These are phyloP conservation scores for Romanogobio albipinnatus DNA, from an alignment of 2,113 vertebrate genomes.

Conservation along the genomic window DNA sequence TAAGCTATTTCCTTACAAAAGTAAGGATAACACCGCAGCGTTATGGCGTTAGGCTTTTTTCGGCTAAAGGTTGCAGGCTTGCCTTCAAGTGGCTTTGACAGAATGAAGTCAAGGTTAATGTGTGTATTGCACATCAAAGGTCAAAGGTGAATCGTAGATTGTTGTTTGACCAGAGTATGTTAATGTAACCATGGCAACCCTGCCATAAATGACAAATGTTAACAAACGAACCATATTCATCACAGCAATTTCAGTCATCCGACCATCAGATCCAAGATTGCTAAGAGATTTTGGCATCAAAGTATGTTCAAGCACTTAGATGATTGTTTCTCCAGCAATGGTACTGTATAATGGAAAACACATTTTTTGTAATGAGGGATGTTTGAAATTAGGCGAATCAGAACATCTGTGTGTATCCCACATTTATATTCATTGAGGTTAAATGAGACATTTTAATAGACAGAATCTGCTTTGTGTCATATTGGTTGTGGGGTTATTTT, in stretches of 20 bases:
- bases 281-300: conserved; percentile 14
- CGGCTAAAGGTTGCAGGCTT: too few relatives aligned
- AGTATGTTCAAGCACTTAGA: conserved; percentile 11
- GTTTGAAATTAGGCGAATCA: conserved; percentile 13
- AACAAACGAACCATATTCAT: conserved; percentile 5
- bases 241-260: conserved; percentile 2
- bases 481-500: neutral
- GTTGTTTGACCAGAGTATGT: neutral
- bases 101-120: neutral
- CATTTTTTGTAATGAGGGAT: neutral
- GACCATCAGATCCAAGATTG: neutral
- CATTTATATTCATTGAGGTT: neutral
- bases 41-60: too few relatives aligned
- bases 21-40: too few relatives aligned
- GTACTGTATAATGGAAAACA: neutral
- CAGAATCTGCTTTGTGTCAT: neutral
- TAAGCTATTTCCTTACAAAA: too few relatives aligned
- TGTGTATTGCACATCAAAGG: neutral
- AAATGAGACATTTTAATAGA: neutral
- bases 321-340: neutral
- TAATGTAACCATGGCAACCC: neutral
- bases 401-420: conserved; percentile 2
- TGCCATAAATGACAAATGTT: neutral
- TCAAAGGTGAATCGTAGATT: conserved; percentile 16
- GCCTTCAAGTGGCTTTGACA: too few relatives aligned